Evolutionary conservation across 2,797 vertebrate genomes (phyloP), one percentile per base, ranked within the genome.

Genomic region (Phoxinus dragarum): DNA sequence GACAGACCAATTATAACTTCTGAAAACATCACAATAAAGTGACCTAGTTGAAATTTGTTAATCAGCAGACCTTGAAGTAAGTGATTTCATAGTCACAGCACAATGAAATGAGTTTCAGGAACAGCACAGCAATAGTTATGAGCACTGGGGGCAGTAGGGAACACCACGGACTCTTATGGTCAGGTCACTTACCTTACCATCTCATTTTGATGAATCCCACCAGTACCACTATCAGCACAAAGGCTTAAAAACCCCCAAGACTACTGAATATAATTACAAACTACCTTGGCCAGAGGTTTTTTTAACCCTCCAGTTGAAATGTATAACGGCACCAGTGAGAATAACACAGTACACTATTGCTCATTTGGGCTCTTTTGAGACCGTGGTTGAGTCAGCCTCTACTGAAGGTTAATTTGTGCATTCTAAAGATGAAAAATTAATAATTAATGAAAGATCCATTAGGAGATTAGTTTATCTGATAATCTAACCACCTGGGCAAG

Each of bases 121-220:
- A 68, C 52, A 27, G 34, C 68, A 80, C 11, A 67, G 49, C 34
- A 49, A 34, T 14, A 72, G 21, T 42, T n/a, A 80, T 44, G 74
- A 77, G 74, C 56, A 84, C 52, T 68, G 44, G 61, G 85, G 82
- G 71, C 6, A 80, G 69, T 74, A 85, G 76, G 83, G 85, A 84
- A 64, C 61, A 86, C 54, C 52, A 74, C 52, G 3, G 59, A 83
- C 73, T 77, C 64, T 66, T 67, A 40, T 7, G 52, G 83, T 84
- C 66, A 59, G 76, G 76, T 21, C 52, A 71, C 75, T 84, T 54
- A 84, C 66, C 67, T 75, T n/a, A 27, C 44, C 9, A 44, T 80
- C 68, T 76, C 49, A 72, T 21, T 42, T 23, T 44, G 16, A 47
- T 68, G 75, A 61, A 76, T 49, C 64, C 52, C 66, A 76, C 72